These are phyloP conservation scores for Theretra japonica DNA, from an alignment of 2,888 invertebrate genomes.

Conservation along the genomic window DNA sequence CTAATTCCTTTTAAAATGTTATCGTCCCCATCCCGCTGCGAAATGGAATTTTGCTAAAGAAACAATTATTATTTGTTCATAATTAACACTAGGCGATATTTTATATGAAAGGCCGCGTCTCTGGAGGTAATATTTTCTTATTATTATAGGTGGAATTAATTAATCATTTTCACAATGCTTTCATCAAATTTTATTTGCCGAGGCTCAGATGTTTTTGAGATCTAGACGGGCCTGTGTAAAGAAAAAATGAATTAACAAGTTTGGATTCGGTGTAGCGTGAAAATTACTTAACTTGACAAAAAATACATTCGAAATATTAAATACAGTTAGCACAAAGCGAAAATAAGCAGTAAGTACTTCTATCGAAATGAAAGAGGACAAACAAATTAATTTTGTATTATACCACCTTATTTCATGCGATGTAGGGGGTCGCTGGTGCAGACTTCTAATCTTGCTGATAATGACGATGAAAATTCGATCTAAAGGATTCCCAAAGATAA, in stretches of 20 bases:
- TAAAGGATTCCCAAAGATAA: too few species aligned
- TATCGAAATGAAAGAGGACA: background rate
- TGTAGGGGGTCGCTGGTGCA: too few species aligned
- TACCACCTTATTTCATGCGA: too few species aligned
- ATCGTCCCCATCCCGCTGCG: background rate
- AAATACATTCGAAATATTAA: conserved; percentile 5
- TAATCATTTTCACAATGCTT: conserved; percentile 22
- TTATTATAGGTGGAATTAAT: conserved; percentile 28
- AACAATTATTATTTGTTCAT: conserved; percentile 25
- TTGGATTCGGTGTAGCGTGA: background rate
- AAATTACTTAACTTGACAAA: background rate
- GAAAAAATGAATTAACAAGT: background rate
- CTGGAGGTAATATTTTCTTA: conserved; percentile 14
- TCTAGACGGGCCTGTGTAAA: conserved; percentile 6
- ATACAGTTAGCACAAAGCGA: background rate
- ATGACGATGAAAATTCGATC: too few species aligned
- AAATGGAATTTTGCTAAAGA: conserved; percentile 19
- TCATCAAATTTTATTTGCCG: conserved; percentile 20
- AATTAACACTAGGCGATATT: conserved; percentile 18
- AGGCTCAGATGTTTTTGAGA: conserved; percentile 28
- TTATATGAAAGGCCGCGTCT: background rate
- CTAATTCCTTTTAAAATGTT: background rate
- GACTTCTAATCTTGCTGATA: too few species aligned
- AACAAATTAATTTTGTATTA: background rate
- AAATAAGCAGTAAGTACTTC: background rate